A percentile compares a stretch with the other conserved stretches of the same genome.
Evolutionary conservation across 35 echinoderm and acorn worm species (phyloP).

Genomic region (Heliocidaris tuberculata): DNA sequence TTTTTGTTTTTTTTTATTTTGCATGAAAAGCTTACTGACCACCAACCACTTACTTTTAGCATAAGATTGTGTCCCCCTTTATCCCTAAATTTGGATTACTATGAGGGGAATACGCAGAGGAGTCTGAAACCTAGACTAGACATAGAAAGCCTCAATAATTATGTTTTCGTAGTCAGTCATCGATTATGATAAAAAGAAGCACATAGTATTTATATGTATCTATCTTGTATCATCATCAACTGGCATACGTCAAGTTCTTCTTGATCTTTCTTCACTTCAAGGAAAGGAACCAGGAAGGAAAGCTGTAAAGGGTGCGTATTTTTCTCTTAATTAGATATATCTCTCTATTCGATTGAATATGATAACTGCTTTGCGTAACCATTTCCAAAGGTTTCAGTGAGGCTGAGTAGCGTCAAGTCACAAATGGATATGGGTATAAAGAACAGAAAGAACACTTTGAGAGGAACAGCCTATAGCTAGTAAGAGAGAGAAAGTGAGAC

Average conservation of each 20-base stretch:
- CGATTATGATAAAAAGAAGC: neutral
- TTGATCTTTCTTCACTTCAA: neutral
- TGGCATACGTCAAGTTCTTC: neutral
- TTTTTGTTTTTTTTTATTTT: neutral
- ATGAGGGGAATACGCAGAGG: neutral
- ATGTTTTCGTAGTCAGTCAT: neutral
- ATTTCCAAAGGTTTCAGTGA: too few relatives aligned
- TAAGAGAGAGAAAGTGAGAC: neutral
- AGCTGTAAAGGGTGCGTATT: too few relatives aligned
- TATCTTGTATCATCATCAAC: neutral
- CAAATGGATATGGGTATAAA: too few relatives aligned
- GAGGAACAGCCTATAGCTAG: too few relatives aligned
- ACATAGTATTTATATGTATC: neutral
- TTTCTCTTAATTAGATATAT: too few relatives aligned
- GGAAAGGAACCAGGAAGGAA: neutral
- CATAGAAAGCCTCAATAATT: too few relatives aligned
- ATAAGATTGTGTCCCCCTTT: neutral
- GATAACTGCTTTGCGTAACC: too few relatives aligned
- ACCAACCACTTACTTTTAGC: neutral
- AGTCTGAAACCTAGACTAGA: neutral
- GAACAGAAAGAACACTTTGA: too few relatives aligned
- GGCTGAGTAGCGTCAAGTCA: too few relatives aligned
- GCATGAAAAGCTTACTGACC: neutral
- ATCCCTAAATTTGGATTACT: neutral
- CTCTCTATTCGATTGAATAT: too few relatives aligned